Evolutionary conservation across 2,888 invertebrate genomes (phyloP).

Genomic region (Sericinus montela): DNA sequence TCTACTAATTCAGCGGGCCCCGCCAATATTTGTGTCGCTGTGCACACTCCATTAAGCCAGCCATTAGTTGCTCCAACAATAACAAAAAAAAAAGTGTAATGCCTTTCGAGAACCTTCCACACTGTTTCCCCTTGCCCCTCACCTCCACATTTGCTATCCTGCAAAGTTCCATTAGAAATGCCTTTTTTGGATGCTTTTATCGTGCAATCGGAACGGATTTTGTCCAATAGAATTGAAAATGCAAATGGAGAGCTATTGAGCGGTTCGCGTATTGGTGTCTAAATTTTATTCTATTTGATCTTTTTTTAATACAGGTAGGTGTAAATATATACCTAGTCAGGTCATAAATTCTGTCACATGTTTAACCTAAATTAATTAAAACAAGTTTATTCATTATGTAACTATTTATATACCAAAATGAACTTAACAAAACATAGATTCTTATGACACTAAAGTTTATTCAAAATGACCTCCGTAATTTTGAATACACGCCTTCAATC

Average conservation of each 20-base stretch:
- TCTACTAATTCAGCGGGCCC: neutral
- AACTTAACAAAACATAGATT: no score
- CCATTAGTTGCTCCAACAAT: slow-evolving; percentile 17
- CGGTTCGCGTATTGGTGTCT: neutral
- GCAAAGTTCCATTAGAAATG: slow-evolving; percentile 17
- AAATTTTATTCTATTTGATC: slow-evolving; percentile 1
- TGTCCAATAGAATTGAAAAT: slow-evolving; percentile 13
- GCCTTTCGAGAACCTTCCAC: slow-evolving; percentile 4
- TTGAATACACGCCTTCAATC: no score
- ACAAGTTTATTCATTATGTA: no score
- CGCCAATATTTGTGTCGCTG: slow-evolving; percentile 4
- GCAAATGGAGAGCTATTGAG: slow-evolving; percentile 13
- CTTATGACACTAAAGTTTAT: no score
- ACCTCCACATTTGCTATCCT: slow-evolving; percentile 8
- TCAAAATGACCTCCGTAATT: no score
- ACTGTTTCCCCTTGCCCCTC: neutral
- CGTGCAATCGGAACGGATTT: slow-evolving; percentile 7
- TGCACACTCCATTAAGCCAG: slow-evolving; percentile 15
- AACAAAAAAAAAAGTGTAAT: slow-evolving; percentile 16
- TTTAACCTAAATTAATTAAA: no score
- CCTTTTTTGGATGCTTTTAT: slow-evolving; percentile 15
- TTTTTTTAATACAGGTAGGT: no score
- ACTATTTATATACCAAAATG: no score
- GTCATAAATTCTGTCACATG: no score
- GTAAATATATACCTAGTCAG: no score